These are phyloP conservation scores for Ictidomys tridecemlineatus DNA, from an alignment of 2,113 vertebrate genomes.

Conservation along the genomic window DNA sequence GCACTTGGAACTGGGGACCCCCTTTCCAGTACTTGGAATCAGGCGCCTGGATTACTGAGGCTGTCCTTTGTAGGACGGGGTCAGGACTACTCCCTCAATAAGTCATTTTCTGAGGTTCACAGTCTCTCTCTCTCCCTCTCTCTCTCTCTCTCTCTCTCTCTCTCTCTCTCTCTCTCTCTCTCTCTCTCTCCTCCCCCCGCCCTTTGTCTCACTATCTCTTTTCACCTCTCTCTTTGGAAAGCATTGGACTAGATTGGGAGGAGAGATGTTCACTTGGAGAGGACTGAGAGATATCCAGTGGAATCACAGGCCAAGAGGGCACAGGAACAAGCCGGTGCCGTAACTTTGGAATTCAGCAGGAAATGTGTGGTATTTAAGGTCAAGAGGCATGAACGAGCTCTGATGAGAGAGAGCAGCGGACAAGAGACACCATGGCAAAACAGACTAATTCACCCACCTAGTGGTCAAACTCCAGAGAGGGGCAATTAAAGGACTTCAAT, in stretches of 20 bases:
- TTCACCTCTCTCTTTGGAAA: background rate
- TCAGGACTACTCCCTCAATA: background rate
- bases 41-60: background rate
- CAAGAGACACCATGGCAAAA: background rate
- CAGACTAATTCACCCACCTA: background rate
- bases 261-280: background rate
- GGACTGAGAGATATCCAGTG: background rate
- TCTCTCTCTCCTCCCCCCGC: too few relatives aligned
- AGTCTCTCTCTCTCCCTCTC: background rate
- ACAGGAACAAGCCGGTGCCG: background rate
- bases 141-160: background rate
- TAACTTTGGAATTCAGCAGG: background rate
- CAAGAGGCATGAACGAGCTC: background rate
- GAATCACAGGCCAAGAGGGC: background rate
- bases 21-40: background rate
- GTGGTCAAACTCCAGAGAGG: background rate
- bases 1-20: background rate
- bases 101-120: background rate
- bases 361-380: background rate
- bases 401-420: background rate
- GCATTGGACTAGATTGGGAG: background rate
- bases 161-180: background rate
- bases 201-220: background rate
- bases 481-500: background rate
- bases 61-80: too few relatives aligned